A percentile compares a stretch with the other conserved stretches of the same genome.
phyloP scores from a whole-genome alignment of 1,140 invertebrate species.

The Notospermus geniculatus region DNA sequence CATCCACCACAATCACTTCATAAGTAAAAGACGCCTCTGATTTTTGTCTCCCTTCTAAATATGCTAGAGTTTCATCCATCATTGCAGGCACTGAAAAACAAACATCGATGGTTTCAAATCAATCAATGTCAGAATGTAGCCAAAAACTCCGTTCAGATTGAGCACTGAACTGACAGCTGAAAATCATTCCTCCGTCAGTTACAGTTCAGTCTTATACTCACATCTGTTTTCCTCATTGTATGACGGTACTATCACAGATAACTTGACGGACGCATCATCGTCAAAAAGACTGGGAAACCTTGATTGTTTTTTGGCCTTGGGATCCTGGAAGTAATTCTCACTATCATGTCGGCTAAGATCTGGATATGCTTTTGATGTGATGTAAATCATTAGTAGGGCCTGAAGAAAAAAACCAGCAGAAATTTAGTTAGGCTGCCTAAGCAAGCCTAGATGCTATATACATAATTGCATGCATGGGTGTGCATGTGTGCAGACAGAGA shows the following conservation, averaged over 20 bases:
- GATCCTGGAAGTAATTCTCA: constrained; percentile 76
- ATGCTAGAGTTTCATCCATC: constrained; percentile 86
- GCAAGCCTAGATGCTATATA: no score
- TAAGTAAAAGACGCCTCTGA: constrained; percentile 70
- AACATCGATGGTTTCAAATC: no score
- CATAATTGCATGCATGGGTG: no score
- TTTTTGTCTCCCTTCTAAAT: constrained; percentile 68
- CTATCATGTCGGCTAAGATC: constrained; percentile 56
- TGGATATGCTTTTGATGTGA: background rate
- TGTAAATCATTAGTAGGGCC: background rate
- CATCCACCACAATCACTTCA: constrained; percentile 94
- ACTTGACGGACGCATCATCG: constrained; percentile 64
- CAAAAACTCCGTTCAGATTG: background rate
- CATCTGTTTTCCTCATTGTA: constrained; percentile 91
- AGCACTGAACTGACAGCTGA: background rate
- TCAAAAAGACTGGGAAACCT: constrained; percentile 76
- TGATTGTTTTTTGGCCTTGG: constrained; percentile 58
- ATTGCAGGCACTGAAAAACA: constrained; percentile 78
- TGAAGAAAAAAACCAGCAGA: background rate
- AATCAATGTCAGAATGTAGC: no score
- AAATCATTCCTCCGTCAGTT: background rate
- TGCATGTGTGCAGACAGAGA: no score
- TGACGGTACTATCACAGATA: constrained; percentile 92
- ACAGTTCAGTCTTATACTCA: constrained; percentile 58
- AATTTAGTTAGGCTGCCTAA: no score